These are phyloP conservation scores for Trachemys scripta DNA, from an alignment of 2,113 vertebrate species.

Conservation along the genomic window DNA sequence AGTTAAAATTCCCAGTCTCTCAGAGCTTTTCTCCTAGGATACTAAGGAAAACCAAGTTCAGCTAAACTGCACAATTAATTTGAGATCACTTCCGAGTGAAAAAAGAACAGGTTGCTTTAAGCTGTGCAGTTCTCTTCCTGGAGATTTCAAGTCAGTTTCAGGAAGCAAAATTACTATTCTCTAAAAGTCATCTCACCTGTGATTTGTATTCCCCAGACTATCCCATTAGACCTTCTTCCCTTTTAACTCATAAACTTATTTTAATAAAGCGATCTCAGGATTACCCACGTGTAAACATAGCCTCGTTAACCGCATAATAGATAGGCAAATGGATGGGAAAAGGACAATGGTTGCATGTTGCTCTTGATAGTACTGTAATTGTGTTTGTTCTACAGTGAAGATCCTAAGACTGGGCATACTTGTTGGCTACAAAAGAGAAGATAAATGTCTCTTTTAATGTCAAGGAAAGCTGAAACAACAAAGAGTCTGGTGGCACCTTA, in stretches of 20 bases:
- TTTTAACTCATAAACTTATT: slow-evolving; percentile 70
- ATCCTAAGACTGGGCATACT: background rate
- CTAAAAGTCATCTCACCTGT: slow-evolving; percentile 65
- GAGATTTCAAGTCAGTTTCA: slow-evolving; percentile 71
- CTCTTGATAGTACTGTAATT: background rate
- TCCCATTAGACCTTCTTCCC: slow-evolving; percentile 40
- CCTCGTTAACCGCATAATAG: slow-evolving; percentile 34
- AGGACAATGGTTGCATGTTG: background rate
- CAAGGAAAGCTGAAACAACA: background rate
- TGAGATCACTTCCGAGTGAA: slow-evolving; percentile 69
- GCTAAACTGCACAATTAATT: slow-evolving; percentile 78
- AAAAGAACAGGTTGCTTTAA: slow-evolving; percentile 71
- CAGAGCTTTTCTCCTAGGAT: slow-evolving; percentile 81
- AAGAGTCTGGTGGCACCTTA: too few relatives aligned
- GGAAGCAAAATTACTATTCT: slow-evolving; percentile 72
- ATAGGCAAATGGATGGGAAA: slow-evolving; percentile 40
- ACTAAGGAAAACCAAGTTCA: slow-evolving; percentile 78
- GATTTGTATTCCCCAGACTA: slow-evolving; percentile 73
- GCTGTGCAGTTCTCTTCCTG: slow-evolving; percentile 51
- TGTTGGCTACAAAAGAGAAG: background rate
- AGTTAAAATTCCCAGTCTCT: slow-evolving; percentile 80
- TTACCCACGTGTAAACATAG: slow-evolving; percentile 59
- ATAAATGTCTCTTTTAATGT: background rate
- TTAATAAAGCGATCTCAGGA: slow-evolving; percentile 68
- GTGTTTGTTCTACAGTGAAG: slow-evolving; percentile 3